Percentiles rank a stretch among this genome's conserved stretches.
Conservation (phyloP, 2,113 vertebrate species). For the Oncorhynchus mykiss region DNA sequence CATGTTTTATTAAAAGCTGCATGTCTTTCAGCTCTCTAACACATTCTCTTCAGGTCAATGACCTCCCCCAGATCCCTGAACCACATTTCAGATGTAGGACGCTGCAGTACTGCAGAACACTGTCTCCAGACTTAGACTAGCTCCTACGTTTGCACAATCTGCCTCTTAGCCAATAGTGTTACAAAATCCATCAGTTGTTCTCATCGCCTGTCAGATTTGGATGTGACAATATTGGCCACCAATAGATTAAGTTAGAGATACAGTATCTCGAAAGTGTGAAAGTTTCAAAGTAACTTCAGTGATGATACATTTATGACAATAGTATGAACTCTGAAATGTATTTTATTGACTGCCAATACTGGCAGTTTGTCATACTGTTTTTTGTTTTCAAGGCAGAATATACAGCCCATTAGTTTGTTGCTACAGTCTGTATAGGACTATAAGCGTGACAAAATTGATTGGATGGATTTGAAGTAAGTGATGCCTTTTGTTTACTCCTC, state of each 20-base stretch:
- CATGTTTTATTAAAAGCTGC: not conserved
- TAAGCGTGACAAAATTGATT: not conserved
- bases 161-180: not conserved
- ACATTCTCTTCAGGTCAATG: constrained; percentile 8
- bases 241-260: not conserved
- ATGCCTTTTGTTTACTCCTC: constrained; percentile 1
- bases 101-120: not conserved
- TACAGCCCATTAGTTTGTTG: too few relatives aligned
- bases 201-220: not conserved
- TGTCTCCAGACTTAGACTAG: not conserved
- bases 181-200: not conserved
- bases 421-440: not conserved
- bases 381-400: not conserved
- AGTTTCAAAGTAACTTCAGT: not conserved
- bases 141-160: not conserved
- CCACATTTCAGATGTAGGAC: not conserved
- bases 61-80: not conserved
- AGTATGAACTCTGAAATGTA: too few relatives aligned
- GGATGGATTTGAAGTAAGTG: not conserved
- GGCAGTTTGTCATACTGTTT: too few relatives aligned
- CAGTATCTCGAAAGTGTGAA: not conserved
- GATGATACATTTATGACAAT: too few relatives aligned
- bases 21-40: not conserved
- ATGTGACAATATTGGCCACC: not conserved
- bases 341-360: too few relatives aligned